Percentiles rank a stretch among this genome's conserved stretches.
Conservation (phyloP, 2,888 invertebrate genomes). For the Drosophila monieri region DNA sequence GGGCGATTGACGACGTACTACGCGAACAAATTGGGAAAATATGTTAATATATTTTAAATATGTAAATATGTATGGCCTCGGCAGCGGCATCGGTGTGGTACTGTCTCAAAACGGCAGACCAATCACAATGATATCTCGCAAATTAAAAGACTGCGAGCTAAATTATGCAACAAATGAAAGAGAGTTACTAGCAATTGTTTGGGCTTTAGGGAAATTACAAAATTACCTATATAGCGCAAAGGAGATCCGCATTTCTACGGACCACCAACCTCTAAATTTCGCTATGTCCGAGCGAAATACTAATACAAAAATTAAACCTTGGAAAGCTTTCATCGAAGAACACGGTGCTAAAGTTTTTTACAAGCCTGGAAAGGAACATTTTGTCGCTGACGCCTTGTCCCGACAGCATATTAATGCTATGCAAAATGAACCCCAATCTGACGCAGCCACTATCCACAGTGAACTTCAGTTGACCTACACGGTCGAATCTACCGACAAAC, state of each 20-base stretch:
- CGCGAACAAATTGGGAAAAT: slow-evolving; percentile 5
- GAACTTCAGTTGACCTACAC: slow-evolving; percentile 5
- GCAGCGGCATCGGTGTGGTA: slow-evolving; percentile 7
- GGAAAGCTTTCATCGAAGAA: slow-evolving; percentile 11
- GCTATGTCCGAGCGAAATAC: slow-evolving; percentile 1
- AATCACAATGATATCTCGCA: slow-evolving; percentile 12
- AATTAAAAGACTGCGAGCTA: slow-evolving; percentile 2
- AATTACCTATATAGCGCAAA: slow-evolving; percentile 14
- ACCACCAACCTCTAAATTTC: slow-evolving; percentile 7
- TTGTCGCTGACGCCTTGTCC: slow-evolving; percentile 9
- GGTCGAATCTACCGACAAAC: slow-evolving; percentile 2
- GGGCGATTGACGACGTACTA: slow-evolving; percentile 10
- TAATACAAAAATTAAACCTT: slow-evolving; percentile 5
- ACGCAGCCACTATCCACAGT: slow-evolving; percentile 4
- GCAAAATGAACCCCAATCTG: slow-evolving; percentile 4
- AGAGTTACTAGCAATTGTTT: slow-evolving; percentile 8
- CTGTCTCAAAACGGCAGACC: slow-evolving; percentile 3
- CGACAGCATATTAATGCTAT: slow-evolving; percentile 2
- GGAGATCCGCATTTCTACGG: slow-evolving; percentile 4
- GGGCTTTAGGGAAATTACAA: slow-evolving; percentile 2
- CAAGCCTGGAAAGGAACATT: slow-evolving; percentile 4
- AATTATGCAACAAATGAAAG: slow-evolving; percentile 13
- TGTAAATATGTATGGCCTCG: no score
- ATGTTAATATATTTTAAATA: no score
- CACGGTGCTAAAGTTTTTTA: not conserved